Conservation (phyloP, 2,113 vertebrate genomes). For the Mormoops blainvillei region DNA sequence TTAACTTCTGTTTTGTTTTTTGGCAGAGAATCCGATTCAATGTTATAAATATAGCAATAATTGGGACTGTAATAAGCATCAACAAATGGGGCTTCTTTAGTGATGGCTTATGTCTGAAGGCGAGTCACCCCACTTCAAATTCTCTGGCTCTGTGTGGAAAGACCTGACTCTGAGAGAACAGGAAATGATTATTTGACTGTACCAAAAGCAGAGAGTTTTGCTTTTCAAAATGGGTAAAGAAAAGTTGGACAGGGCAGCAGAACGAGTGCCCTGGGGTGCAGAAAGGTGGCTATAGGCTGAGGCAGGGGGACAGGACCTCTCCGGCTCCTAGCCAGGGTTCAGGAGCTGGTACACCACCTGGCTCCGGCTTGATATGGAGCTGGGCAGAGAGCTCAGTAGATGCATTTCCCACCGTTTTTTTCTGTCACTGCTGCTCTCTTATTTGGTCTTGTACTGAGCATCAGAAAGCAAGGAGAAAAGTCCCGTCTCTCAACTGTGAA, state of each 20-base stretch:
- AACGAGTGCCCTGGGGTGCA: accelerated
- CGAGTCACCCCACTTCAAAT: neutral
- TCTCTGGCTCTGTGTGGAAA: neutral
- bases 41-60: neutral
- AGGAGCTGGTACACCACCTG: neutral
- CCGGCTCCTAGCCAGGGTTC: no score
- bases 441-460: neutral
- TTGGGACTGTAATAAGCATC: neutral
- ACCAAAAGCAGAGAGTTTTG: neutral
- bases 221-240: neutral
- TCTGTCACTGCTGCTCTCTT: neutral
- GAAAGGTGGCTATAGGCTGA: neutral
- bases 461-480: neutral
- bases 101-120: neutral
- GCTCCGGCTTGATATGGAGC: neutral
- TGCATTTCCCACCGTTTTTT: neutral
- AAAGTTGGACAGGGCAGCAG: neutral
- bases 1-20: neutral
- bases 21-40: neutral
- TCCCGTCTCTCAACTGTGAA: neutral
- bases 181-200: neutral
- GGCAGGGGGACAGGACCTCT: accelerated
- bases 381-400: neutral
- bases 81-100: neutral
- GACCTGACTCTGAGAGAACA: neutral